phyloP scores from a whole-genome alignment of 92 coral and sea anemone genomes.

The Desmophyllum pertusum region DNA sequence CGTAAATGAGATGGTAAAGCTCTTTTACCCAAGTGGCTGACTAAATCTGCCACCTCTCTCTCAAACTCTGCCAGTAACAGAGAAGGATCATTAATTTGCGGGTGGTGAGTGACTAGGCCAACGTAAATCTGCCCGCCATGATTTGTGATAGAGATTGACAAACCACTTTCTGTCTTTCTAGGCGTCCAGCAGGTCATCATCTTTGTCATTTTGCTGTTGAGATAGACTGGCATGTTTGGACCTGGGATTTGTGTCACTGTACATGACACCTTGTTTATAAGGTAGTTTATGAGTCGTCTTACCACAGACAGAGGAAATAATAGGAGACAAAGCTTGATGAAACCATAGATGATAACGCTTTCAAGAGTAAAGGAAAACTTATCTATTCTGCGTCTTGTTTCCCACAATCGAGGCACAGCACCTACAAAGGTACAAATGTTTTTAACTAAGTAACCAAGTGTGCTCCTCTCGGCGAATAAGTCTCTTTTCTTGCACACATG shows the following conservation, averaged over 20 bases:
- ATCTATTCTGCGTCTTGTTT: conserved; percentile 69
- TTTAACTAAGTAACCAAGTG: too few relatives aligned
- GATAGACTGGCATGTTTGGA: conserved; percentile 78
- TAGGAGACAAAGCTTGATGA: conserved; percentile 69
- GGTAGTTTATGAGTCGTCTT: conserved; percentile 66
- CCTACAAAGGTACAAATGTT: conserved; percentile 40
- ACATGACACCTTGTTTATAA: conserved; percentile 74
- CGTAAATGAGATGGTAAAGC: conserved; percentile 85
- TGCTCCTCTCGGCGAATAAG: too few relatives aligned
- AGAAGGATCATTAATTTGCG: conserved; percentile 59
- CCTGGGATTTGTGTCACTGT: conserved; percentile 75
- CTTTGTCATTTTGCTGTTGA: conserved; percentile 85
- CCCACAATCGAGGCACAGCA: conserved; percentile 95
- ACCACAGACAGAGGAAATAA: conserved; percentile 71
- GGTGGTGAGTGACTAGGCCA: conserved; percentile 67
- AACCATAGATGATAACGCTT: conserved; percentile 61
- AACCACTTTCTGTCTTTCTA: conserved; percentile 59
- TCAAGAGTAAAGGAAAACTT: conserved; percentile 69
- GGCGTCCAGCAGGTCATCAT: conserved; percentile 83
- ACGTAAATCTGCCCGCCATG: conserved; percentile 76
- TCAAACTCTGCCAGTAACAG: conserved; percentile 75
- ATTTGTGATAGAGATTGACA: conserved; percentile 69
- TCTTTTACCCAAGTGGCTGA: conserved; percentile 70
- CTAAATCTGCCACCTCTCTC: conserved; percentile 68
- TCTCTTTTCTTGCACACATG: too few relatives aligned